phyloP scores from a whole-genome alignment of 2,888 invertebrate genomes.

The Stomorhina lunata region DNA sequence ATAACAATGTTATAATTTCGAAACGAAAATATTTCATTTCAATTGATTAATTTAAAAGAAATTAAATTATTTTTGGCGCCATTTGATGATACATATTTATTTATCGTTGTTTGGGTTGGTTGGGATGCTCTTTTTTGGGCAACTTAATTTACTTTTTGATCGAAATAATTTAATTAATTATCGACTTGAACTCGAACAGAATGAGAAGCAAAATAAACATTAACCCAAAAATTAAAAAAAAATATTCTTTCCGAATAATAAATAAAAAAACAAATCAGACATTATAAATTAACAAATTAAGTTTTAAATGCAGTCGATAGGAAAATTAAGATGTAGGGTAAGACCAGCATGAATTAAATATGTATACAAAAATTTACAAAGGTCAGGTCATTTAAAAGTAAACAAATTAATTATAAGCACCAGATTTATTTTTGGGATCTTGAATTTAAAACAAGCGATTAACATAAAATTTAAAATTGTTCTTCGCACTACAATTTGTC shows the following conservation, averaged over 20 bases:
- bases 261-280: neutral
- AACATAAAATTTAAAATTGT: too few relatives aligned
- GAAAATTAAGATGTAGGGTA: too few relatives aligned
- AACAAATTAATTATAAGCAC: too few relatives aligned
- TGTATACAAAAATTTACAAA: too few relatives aligned
- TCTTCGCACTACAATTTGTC: too few relatives aligned
- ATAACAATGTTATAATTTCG: neutral
- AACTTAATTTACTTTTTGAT: neutral
- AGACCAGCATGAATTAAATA: too few relatives aligned
- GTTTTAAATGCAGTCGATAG: neutral
- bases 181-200: conserved; percentile 1
- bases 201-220: too few relatives aligned
- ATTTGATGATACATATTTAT: too few relatives aligned
- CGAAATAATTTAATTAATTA: conserved; percentile 17
- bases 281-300: conserved; percentile 40
- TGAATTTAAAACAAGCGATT: too few relatives aligned
- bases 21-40: neutral
- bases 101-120: neutral
- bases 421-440: too few relatives aligned
- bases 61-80: conserved; percentile 17
- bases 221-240: neutral
- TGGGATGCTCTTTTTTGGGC: neutral
- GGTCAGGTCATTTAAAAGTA: too few relatives aligned
- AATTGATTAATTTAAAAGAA: neutral
- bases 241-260: neutral